These are phyloP conservation scores for Epinephelus cyanopodus DNA, from an alignment of 2,113 vertebrate genomes.

Conservation along the genomic window DNA sequence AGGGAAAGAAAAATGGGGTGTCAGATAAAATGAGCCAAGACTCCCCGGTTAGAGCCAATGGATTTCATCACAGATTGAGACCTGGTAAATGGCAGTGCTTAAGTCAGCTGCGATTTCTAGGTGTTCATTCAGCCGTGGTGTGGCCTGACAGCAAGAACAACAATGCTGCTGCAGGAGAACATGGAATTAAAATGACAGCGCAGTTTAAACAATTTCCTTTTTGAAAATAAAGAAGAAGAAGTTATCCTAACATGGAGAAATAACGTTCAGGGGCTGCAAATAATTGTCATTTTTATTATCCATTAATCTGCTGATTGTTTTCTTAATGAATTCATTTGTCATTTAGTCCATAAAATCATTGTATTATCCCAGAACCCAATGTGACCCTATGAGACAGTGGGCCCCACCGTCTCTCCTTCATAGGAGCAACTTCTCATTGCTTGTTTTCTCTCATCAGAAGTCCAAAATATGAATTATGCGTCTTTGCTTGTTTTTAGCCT, in stretches of 20 bases:
- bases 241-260: not conserved
- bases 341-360: not conserved
- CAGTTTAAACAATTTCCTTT: not conserved
- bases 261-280: not conserved
- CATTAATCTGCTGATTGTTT: not conserved
- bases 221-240: not conserved
- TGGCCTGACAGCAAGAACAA: conserved; percentile 30
- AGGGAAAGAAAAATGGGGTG: conserved; percentile 54
- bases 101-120: conserved; percentile 25
- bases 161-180: conserved; percentile 23
- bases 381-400: too few species aligned
- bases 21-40: conserved; percentile 38
- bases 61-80: conserved; percentile 57
- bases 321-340: not conserved
- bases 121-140: conserved; percentile 31
- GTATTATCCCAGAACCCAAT: not conserved
- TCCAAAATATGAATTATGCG: not conserved
- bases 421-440: not conserved
- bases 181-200: conserved; percentile 14
- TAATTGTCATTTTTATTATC: not conserved
- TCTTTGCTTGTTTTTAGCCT: not conserved
- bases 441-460: not conserved
- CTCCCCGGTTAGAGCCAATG: conserved; percentile 43
- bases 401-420: too few species aligned
- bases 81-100: conserved; percentile 45